Conservation (phyloP, 2,888 invertebrate genomes). For the Pyralis farinalis region DNA sequence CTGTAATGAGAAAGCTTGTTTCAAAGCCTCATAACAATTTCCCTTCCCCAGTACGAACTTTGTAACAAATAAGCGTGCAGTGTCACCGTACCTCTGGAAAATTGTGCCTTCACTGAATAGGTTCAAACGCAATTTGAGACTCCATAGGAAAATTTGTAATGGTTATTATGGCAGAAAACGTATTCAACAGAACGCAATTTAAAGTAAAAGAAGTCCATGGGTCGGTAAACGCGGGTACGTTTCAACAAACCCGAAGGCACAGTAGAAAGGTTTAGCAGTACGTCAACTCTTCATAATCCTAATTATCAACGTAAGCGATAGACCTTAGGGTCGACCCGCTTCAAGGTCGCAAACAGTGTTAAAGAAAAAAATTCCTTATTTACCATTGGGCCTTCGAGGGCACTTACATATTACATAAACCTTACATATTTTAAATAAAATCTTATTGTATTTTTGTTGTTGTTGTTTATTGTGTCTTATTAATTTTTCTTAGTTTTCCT, state of each 20-base stretch:
- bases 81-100: not conserved
- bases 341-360: no score
- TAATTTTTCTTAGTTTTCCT: no score
- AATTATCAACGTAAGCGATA: no score
- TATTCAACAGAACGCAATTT: conserved; percentile 19
- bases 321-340: no score
- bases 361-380: no score
- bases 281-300: no score
- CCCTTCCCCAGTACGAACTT: conserved; percentile 21
- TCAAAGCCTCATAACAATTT: conserved; percentile 30
- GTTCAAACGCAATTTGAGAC: conserved; percentile 26
- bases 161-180: conserved; percentile 18
- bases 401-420: no score
- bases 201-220: conserved; percentile 15
- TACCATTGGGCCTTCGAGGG: no score
- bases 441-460: no score
- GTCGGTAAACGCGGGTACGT: not conserved
- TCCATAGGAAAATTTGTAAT: conserved; percentile 21
- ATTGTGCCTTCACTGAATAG: not conserved
- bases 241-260: not conserved
- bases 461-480: no score
- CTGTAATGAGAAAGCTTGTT: conserved; percentile 29
- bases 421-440: no score
- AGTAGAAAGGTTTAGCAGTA: no score
- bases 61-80: conserved; percentile 17